Conservation (phyloP, 2,888 invertebrate species). For the Pterobdella sp. region DNA sequence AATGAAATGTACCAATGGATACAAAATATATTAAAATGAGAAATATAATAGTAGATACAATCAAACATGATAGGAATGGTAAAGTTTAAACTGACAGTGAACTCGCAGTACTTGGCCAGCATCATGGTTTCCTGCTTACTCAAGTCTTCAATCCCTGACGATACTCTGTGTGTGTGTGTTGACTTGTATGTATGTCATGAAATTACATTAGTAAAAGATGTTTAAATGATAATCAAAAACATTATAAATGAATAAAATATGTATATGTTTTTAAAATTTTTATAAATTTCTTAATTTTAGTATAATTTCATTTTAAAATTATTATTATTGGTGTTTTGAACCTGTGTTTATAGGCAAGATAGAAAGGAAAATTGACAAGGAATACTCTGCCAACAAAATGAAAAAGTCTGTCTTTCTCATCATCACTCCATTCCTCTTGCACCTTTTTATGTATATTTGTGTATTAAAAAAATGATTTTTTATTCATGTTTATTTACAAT, state of each 20-base stretch:
- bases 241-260: no score
- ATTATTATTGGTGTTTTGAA: background rate
- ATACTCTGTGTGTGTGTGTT: slow-evolving; percentile 55
- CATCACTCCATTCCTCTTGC: slow-evolving; percentile 61
- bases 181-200: no score
- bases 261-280: no score
- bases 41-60: no score
- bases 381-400: slow-evolving; percentile 79
- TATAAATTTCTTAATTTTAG: no score
- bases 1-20: background rate
- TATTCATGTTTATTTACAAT: background rate
- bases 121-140: slow-evolving; percentile 74
- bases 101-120: slow-evolving; percentile 74
- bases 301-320: no score
- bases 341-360: slow-evolving; percentile 70
- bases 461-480: background rate
- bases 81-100: slow-evolving; percentile 56
- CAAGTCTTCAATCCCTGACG: slow-evolving; percentile 71
- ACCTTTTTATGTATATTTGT: background rate
- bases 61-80: no score
- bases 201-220: background rate
- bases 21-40: background rate
- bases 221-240: background rate
- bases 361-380: slow-evolving; percentile 71
- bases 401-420: slow-evolving; percentile 78